phyloP scores from a whole-genome alignment of 2,888 invertebrate genomes.

The Dynastes hyllus region DNA sequence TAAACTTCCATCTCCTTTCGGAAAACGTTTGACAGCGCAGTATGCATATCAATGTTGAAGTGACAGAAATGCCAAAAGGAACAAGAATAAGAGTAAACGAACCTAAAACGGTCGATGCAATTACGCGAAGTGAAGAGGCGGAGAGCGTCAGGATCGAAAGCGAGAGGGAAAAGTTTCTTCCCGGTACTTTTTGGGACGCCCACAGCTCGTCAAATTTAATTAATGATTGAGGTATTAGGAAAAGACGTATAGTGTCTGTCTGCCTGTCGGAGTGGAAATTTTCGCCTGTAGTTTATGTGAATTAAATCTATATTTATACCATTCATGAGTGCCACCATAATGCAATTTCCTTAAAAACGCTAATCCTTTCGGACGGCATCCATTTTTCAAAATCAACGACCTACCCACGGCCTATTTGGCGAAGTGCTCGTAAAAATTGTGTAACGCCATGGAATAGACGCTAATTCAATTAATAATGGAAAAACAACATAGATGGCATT shows the following conservation, averaged over 20 bases:
- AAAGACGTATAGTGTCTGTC: neutral
- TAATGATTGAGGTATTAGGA: slow-evolving; percentile 41
- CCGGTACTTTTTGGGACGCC: slow-evolving; percentile 34
- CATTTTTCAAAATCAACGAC: slow-evolving; percentile 34
- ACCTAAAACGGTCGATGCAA: slow-evolving; percentile 32
- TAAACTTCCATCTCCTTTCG: neutral
- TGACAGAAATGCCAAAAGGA: neutral
- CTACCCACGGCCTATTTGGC: slow-evolving; percentile 1
- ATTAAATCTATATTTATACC: slow-evolving; percentile 32
- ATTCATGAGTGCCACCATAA: slow-evolving; percentile 22
- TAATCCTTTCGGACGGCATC: slow-evolving; percentile 22
- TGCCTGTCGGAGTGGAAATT: slow-evolving; percentile 1
- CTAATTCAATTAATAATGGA: slow-evolving; percentile 18
- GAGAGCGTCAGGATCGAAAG: neutral
- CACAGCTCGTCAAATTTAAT: slow-evolving; percentile 46
- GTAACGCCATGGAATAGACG: neutral
- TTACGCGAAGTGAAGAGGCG: slow-evolving; percentile 27
- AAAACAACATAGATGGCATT: neutral
- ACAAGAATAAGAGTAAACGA: slow-evolving; percentile 25
- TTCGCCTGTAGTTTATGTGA: neutral
- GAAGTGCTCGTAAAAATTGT: slow-evolving; percentile 24
- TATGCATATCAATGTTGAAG: neutral
- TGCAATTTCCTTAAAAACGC: slow-evolving; percentile 31
- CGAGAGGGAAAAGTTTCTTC: slow-evolving; percentile 2
- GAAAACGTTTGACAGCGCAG: neutral